Conservation (phyloP, 2,888 invertebrate species). For the Drosophila hawaiiensis region DNA sequence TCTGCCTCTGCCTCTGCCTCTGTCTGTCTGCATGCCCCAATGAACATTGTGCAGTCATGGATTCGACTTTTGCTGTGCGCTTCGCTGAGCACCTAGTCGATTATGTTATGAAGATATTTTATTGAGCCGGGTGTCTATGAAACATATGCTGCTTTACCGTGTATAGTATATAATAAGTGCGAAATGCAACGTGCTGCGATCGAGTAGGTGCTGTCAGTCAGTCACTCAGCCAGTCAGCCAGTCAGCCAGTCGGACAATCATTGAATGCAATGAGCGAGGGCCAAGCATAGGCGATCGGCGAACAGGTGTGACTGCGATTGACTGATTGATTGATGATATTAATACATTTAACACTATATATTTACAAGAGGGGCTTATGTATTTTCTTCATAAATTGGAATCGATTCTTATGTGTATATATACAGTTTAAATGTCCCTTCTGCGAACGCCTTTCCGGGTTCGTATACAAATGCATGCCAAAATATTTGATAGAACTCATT, state of each 20-base stretch:
- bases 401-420: too few species aligned
- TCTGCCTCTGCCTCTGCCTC: background rate
- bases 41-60: slow-evolving; percentile 71
- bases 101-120: slow-evolving; percentile 23
- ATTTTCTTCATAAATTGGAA: background rate
- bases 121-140: slow-evolving; percentile 5
- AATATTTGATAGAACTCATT: background rate
- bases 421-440: too few species aligned
- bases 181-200: slow-evolving; percentile 35
- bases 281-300: background rate
- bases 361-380: background rate
- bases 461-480: too few species aligned
- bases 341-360: background rate
- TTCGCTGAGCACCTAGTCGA: slow-evolving; percentile 54
- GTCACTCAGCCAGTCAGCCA: slow-evolving; percentile 25
- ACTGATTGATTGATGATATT: background rate
- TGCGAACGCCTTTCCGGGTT: too few species aligned
- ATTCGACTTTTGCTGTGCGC: slow-evolving; percentile 47
- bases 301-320: background rate
- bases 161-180: background rate
- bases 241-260: slow-evolving; percentile 12
- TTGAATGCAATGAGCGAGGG: background rate
- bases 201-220: slow-evolving; percentile 29
- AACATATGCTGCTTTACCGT: slow-evolving; percentile 23
- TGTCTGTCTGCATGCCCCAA: slow-evolving; percentile 50